A percentile compares a stretch with the other conserved stretches of the same genome.
Conservation (phyloP, 2,797 vertebrate species). For the Channa striata region DNA sequence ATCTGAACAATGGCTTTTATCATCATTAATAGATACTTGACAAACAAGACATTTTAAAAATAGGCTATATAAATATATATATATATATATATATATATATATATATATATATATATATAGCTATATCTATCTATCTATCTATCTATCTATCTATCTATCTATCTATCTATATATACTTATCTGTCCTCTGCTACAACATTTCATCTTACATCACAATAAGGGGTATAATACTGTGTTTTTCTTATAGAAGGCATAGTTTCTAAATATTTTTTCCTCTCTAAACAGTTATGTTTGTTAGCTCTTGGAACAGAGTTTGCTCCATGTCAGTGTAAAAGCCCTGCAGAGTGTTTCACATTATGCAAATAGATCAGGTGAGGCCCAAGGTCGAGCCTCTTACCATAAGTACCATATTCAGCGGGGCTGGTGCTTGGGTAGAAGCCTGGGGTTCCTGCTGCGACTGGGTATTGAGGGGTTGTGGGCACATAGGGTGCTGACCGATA, state of each 20-base stretch:
- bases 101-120: too few species aligned
- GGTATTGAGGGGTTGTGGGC: slow-evolving; percentile 93
- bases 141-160: too few species aligned
- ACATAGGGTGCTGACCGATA: slow-evolving; percentile 92
- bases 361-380: slow-evolving; percentile 63
- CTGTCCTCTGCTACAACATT: neutral
- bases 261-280: neutral
- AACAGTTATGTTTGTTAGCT: neutral
- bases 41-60: neutral
- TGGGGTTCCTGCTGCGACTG: slow-evolving; percentile 90
- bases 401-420: slow-evolving; percentile 93
- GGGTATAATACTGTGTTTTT: neutral
- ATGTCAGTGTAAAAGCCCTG: neutral
- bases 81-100: too few species aligned
- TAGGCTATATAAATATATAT: too few species aligned
- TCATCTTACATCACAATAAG: neutral
- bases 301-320: neutral
- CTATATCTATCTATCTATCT: too few species aligned
- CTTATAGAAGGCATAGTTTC: neutral
- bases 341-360: slow-evolving; percentile 15
- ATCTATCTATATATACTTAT: too few species aligned
- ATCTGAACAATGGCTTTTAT: neutral
- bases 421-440: slow-evolving; percentile 94
- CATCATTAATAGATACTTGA: neutral
- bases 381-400: slow-evolving; percentile 87